Evolutionary conservation across 1,140 invertebrate genomes (phyloP).

Genomic region (Drosophila melanica): DNA sequence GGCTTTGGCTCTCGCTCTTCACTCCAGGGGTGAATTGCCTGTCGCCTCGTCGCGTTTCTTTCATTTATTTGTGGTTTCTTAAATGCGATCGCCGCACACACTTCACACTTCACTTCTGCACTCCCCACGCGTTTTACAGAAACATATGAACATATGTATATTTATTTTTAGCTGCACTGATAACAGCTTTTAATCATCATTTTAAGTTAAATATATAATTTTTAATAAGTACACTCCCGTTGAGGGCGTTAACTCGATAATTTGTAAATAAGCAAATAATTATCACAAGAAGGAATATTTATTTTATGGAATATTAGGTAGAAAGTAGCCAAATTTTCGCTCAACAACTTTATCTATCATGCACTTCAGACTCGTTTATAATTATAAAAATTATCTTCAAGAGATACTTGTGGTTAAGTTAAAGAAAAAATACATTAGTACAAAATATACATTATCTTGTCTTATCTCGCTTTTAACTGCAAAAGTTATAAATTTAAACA

Average conservation of each 20-base stretch:
- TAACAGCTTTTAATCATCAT: slow-evolving; percentile 16
- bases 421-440: background rate
- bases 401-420: background rate
- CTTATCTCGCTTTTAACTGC: background rate
- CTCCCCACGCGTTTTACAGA: background rate
- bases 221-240: background rate
- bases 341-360: background rate
- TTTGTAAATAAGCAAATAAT: background rate
- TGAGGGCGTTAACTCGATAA: slow-evolving; percentile 8
- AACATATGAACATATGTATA: background rate
- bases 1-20: slow-evolving; percentile 1
- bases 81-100: slow-evolving; percentile 20
- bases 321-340: background rate
- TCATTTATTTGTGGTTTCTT: slow-evolving; percentile 55
- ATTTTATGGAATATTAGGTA: background rate
- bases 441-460: background rate
- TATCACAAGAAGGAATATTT: background rate
- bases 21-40: slow-evolving; percentile 52
- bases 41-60: slow-evolving; percentile 52
- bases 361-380: background rate
- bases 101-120: slow-evolving; percentile 7
- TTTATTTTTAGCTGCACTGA: slow-evolving; percentile 2
- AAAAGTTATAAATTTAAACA: too few relatives aligned
- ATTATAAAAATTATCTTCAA: background rate
- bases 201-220: background rate